Conservation (phyloP, 1,140 invertebrate species). For the Orius insidiosus region DNA sequence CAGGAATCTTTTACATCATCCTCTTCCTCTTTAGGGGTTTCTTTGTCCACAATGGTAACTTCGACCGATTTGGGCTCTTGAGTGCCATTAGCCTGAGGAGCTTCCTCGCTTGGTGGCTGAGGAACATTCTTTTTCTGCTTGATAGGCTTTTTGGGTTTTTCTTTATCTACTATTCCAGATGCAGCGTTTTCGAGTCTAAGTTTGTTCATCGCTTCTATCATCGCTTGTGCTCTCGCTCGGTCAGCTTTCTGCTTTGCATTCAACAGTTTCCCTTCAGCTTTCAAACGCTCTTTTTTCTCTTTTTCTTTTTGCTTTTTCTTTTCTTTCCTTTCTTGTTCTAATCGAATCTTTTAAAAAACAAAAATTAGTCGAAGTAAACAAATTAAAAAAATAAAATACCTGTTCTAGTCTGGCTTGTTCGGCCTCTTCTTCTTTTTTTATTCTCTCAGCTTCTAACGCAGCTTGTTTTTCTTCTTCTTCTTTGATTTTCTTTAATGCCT, state of each 20-base stretch:
- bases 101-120: too few species aligned
- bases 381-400: conserved; percentile 16
- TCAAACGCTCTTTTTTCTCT: conserved; percentile 77
- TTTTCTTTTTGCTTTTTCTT: conserved; percentile 90
- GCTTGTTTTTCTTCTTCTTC: conserved; percentile 71
- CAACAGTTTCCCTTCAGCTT: conserved; percentile 85
- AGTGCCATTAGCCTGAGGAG: too few species aligned
- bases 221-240: conserved; percentile 64
- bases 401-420: conserved; percentile 53
- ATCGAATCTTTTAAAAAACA: conserved; percentile 31
- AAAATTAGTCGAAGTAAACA: background rate
- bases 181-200: conserved; percentile 42
- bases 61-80: background rate
- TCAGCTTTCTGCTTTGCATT: conserved; percentile 86
- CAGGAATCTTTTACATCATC: conserved; percentile 63
- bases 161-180: conserved; percentile 4
- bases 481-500: conserved; percentile 67
- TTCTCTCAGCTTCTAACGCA: conserved; percentile 64
- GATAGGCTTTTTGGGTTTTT: conserved; percentile 26
- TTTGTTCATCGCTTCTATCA: conserved; percentile 72
- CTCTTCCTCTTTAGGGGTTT: conserved; percentile 20
- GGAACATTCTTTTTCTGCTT: conserved; percentile 22
- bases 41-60: background rate
- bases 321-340: conserved; percentile 77
- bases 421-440: conserved; percentile 52